Conservation (phyloP, 2,113 vertebrate genomes). For the Monarcha castaneiventris region DNA sequence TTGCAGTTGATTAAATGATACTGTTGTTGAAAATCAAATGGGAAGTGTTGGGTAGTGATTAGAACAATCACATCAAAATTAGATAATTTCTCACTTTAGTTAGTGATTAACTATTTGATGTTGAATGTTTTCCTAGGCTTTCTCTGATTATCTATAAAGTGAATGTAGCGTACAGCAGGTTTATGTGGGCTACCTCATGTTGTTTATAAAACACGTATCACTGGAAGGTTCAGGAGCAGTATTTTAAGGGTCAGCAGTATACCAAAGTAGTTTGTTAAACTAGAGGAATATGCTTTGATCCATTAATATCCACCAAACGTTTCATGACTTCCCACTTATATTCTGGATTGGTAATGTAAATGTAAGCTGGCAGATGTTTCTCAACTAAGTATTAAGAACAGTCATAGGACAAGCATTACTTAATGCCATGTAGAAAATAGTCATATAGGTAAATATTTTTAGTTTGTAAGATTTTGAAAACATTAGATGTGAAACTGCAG, state of each 20-base stretch:
- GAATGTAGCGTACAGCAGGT: not conserved
- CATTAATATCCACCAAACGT: accelerated
- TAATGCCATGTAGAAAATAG: not conserved
- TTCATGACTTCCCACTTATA: not conserved
- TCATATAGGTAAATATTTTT: not conserved
- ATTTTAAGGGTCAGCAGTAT: not conserved
- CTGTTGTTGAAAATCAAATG: not conserved
- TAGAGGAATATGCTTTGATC: not conserved
- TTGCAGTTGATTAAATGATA: not conserved
- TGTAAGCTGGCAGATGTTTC: not conserved
- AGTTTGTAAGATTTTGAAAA: not conserved
- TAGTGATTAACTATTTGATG: not conserved
- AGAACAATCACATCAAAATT: not conserved
- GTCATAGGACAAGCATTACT: not conserved
- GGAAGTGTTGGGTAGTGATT: not conserved
- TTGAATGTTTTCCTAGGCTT: not conserved
- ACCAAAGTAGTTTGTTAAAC: not conserved
- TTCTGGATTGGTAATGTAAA: not conserved
- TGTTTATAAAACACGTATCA: not conserved
- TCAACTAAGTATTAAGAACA: not conserved
- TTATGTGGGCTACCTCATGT: not conserved
- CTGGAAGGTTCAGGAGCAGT: not conserved
- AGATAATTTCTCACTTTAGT: not conserved
- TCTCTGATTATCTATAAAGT: not conserved
- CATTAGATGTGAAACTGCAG: not conserved